Evolutionary conservation across 1,140 invertebrate species (phyloP).

Genomic region (Lutraria rhynchaena): DNA sequence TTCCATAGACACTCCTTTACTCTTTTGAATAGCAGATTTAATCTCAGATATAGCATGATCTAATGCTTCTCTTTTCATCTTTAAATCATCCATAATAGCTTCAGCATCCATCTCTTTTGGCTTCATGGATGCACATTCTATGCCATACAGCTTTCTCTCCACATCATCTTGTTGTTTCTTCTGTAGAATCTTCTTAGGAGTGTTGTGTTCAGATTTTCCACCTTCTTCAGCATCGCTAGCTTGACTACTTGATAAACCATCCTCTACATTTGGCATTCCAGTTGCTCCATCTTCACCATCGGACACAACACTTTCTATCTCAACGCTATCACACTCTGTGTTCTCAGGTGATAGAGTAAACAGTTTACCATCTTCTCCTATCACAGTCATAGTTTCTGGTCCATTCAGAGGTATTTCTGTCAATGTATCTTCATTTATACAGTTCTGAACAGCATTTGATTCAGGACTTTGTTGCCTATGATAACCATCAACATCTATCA

Average conservation of each 20-base stretch:
- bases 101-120: slow-evolving; percentile 77
- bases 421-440: slow-evolving; percentile 77
- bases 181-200: slow-evolving; percentile 76
- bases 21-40: slow-evolving; percentile 89
- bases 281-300: slow-evolving; percentile 82
- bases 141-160: slow-evolving; percentile 67
- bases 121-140: slow-evolving; percentile 55
- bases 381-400: slow-evolving; percentile 62
- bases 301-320: slow-evolving; percentile 88
- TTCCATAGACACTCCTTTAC: slow-evolving; percentile 83
- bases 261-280: slow-evolving; percentile 97
- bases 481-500: slow-evolving; percentile 64
- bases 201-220: slow-evolving; percentile 65
- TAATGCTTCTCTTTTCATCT: slow-evolving; percentile 82
- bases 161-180: slow-evolving; percentile 74
- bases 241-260: slow-evolving; percentile 93
- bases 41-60: slow-evolving; percentile 92
- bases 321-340: slow-evolving; percentile 96
- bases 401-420: slow-evolving; percentile 79
- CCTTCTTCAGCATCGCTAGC: slow-evolving; percentile 96
- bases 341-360: slow-evolving; percentile 96
- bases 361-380: slow-evolving; percentile 82
- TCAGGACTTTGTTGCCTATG: slow-evolving; percentile 29
- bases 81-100: slow-evolving; percentile 78
- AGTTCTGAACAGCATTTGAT: slow-evolving; percentile 30